These are phyloP conservation scores for Eulemur rubriventer DNA, from an alignment of 2,797 vertebrate genomes.

Conservation along the genomic window DNA sequence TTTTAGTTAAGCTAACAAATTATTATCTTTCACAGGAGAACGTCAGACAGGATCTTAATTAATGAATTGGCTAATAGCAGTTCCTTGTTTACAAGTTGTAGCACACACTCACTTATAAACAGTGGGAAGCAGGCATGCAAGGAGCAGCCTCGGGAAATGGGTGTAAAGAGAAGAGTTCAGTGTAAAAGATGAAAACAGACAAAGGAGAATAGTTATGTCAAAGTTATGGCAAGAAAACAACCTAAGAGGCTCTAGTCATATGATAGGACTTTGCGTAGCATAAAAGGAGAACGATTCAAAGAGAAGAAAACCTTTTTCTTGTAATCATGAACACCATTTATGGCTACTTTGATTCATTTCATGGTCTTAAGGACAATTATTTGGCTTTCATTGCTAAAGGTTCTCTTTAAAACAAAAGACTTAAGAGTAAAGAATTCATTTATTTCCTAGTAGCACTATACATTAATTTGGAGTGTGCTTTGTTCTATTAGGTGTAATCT, in stretches of 20 bases:
- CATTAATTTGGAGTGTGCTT: constrained; percentile 70
- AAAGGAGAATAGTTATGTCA: constrained; percentile 31
- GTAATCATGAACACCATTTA: constrained; percentile 61
- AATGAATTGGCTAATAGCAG: constrained; percentile 62
- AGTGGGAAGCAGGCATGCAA: background rate
- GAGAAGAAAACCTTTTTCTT: constrained; percentile 41
- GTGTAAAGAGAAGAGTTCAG: background rate
- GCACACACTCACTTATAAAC: background rate
- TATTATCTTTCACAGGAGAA: constrained; percentile 41
- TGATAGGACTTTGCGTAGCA: background rate
- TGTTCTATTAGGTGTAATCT: constrained; percentile 67
- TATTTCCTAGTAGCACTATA: constrained; percentile 53
- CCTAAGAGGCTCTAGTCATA: background rate
- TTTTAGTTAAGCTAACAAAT: constrained; percentile 50
- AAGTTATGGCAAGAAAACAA: background rate
- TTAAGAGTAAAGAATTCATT: constrained; percentile 66
- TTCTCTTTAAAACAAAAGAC: constrained; percentile 71
- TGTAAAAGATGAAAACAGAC: constrained; percentile 1
- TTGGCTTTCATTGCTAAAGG: constrained; percentile 61
- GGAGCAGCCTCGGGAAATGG: background rate
- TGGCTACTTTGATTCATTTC: constrained; percentile 58
- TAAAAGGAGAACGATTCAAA: background rate
- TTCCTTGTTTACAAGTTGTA: constrained; percentile 44
- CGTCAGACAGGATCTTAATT: constrained; percentile 36
- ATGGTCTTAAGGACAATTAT: constrained; percentile 63